Conservation (phyloP, 1,140 invertebrate species). For the Sinella curviseta region DNA sequence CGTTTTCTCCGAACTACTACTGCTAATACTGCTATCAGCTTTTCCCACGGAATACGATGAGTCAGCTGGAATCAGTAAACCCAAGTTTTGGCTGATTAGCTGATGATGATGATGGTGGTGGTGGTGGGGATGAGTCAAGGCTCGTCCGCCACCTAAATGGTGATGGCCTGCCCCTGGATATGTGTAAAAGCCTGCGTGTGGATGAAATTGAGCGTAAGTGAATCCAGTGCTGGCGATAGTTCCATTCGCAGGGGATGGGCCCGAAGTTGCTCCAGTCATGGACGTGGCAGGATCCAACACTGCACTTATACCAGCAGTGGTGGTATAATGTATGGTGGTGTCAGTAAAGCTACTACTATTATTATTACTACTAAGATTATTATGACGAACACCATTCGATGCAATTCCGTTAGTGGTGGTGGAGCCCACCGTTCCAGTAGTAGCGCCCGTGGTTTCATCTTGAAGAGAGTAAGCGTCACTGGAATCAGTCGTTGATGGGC, state of each 20-base stretch:
- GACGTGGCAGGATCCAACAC: too few species aligned
- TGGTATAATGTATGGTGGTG: too few species aligned
- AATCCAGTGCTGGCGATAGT: neutral
- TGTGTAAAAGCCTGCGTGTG: neutral
- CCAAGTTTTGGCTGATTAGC: neutral
- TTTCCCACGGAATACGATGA: neutral
- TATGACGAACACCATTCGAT: too few species aligned
- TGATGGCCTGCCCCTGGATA: neutral
- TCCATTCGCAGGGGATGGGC: too few species aligned
- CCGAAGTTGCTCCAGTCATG: too few species aligned
- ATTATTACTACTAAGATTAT: neutral
- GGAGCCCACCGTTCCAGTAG: neutral
- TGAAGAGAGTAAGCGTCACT: neutral
- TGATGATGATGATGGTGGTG: neutral
- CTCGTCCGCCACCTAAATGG: neutral
- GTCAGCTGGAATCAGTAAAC: conserved; percentile 11
- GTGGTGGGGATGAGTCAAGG: neutral
- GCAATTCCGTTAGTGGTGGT: neutral
- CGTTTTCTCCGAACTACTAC: neutral
- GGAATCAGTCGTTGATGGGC: conserved; percentile 8
- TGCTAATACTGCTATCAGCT: conserved; percentile 17
- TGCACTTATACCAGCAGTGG: neutral
- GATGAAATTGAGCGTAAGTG: neutral
- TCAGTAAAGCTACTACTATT: neutral
- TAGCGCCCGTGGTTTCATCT: neutral